A percentile compares a stretch with the other conserved stretches of the same genome.
These are phyloP conservation scores for Andricus curvator DNA, from an alignment of 2,888 invertebrate genomes.

Conservation along the genomic window DNA sequence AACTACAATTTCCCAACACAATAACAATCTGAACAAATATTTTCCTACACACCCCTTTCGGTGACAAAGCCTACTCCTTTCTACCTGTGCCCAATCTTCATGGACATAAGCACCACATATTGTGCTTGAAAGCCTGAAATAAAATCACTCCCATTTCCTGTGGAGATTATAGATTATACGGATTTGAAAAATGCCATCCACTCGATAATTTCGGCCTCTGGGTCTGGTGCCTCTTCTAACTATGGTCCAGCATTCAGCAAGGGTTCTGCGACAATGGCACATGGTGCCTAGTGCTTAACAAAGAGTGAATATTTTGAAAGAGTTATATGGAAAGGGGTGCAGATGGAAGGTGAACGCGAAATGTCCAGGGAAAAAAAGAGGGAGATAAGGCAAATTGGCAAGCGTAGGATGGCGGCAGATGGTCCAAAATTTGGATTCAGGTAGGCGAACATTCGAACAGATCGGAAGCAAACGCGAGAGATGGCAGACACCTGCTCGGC, in stretches of 20 bases:
- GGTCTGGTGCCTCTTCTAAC: background rate
- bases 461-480: slow-evolving; percentile 55
- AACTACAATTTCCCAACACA: slow-evolving; percentile 12
- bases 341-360: slow-evolving; percentile 27
- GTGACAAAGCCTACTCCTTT: slow-evolving; percentile 7
- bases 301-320: slow-evolving; percentile 25
- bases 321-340: slow-evolving; percentile 32
- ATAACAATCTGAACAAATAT: slow-evolving; percentile 14
- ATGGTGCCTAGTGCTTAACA: background rate
- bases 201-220: slow-evolving; percentile 3
- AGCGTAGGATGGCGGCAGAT: slow-evolving; percentile 62
- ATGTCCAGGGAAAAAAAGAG: slow-evolving; percentile 41
- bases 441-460: slow-evolving; percentile 57
- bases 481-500: slow-evolving; percentile 69
- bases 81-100: slow-evolving; percentile 6
- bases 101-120: background rate
- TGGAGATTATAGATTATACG: slow-evolving; percentile 16
- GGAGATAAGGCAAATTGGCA: slow-evolving; percentile 56
- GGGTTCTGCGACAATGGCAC: slow-evolving; percentile 16
- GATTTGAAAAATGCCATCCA: slow-evolving; percentile 23
- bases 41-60: background rate
- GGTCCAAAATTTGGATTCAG: slow-evolving; percentile 59
- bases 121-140: background rate
- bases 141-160: slow-evolving; percentile 38
- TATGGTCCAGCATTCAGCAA: slow-evolving; percentile 2